Conservation (phyloP, 2,113 vertebrate species). For the Hyla sarda region DNA sequence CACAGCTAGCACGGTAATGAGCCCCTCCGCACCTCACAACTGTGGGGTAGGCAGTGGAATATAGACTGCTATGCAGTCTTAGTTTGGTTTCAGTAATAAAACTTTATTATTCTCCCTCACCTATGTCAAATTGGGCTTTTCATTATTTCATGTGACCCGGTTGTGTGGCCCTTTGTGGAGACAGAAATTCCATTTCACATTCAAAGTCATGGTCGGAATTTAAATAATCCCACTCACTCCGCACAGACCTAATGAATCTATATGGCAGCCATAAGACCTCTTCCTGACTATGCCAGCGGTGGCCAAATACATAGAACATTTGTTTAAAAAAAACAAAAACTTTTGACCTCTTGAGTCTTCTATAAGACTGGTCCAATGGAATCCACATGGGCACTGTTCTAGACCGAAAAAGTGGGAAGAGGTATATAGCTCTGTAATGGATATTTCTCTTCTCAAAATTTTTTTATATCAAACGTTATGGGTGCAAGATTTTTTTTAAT, state of each 20-base stretch:
- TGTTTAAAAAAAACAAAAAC: no score
- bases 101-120: neutral
- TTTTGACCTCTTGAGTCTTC: no score
- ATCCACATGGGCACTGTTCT: no score
- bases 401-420: no score
- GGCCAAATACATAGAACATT: neutral
- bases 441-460: no score
- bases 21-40: neutral
- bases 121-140: neutral
- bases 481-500: no score
- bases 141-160: neutral
- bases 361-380: no score
- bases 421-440: no score
- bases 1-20: neutral
- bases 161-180: constrained; percentile 1
- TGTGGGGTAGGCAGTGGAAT: neutral
- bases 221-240: neutral
- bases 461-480: no score
- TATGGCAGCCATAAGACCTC: neutral
- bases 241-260: neutral
- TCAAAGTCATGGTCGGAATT: neutral
- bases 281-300: neutral
- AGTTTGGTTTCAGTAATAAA: neutral
- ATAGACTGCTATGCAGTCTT: neutral
- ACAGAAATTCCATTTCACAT: neutral